Base-by-base conservation (phyloP, 1,140 invertebrate species). In the Cydia amplana region DNA sequence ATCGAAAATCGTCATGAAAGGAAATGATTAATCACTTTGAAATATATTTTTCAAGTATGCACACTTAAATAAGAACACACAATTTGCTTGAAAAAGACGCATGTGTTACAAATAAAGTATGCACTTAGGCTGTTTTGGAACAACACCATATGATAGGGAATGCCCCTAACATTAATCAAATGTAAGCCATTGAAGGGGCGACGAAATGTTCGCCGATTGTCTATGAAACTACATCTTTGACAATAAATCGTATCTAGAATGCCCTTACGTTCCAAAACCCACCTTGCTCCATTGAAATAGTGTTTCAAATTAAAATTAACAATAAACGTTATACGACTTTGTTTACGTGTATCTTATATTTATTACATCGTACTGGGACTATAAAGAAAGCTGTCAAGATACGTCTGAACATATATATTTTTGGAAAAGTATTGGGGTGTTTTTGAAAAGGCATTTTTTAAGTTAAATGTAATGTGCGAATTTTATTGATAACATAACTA, bases 121-220 rank as follows among this genome's bases (percentile, higher is more conserved):
- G 49, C n/a, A 51, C 49, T 18, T 51, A 51, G 4, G 49, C 49
- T 18, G 49, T 51, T 51, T 51, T 51, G 16, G 4, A 51, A 1
- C 12, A 51, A 51, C 49, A 12, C 0, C 16, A 51, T n/a, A 51
- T n/a, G 49, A 51, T 67, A 32, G 65, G 65, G 65, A 28, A 70
- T 36, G 65, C 65, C 65, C 65, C 65, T 77, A 75, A 77, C 90
- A 91, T 91, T 91, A 90, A 91, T 91, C 90, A 91, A 89, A 89
- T 78, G 85, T 82, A 76, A 81, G 82, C 87, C 85, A 91, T 89
- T 87, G 86, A 86, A 86, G 82, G 88, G 89, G 90, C 87, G 89
- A 81, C 77, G 86, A 89, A 83, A 85, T 86, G 79, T 80, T 82
- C 79, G 79, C 80, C 84, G 80, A 81, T 84, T 83, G 79, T 83